Evolutionary conservation across 30 jellyfish, hydroid and myxozoan genomes (phyloP), one percentile per base, ranked within the genome.

Genomic region (Cassiopea xamachana): DNA sequence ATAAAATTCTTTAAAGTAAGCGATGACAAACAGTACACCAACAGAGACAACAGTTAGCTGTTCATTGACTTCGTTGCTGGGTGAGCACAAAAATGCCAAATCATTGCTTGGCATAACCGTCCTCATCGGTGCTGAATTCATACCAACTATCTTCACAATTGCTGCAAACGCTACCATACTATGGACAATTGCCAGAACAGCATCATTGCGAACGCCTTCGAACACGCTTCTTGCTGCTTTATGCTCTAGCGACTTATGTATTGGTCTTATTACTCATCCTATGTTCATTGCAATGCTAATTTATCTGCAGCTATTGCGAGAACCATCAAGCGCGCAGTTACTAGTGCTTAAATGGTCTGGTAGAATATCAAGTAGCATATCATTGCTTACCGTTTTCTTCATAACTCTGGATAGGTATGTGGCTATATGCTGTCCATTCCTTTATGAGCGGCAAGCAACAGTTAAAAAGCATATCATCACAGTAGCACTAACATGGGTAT

Each of bases 131-230:
- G 19, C 60, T 60, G 46, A 81, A 10, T 8, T 81, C 71, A 1
- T 81, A 2, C 80, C 80, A 55, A 77, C 89, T 27, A 18, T 81
- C 80, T n/a, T 64, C 14, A 81, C 89, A 43, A 68, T 81, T 46
- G 50, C 48, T 19, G 89, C 60, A 48, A 81, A 81, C 44, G 60
- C 80, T 46, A 17, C 19, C 0, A 14, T 81, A 44, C 47, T 81
- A 49, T 59, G 46, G 17, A 62, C 77, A 43, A 58, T 81, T 16
- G 43, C 58, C 79, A 81, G 60, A 68, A 81, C 79, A 5, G 19
- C 18, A 70, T 60, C 89, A 15, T n/a, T 81, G 89, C 89, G 60
- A 47, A 60, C 76, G 2, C 89, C 89, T 7, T 46, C 89, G n/a
- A 64, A 46, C 46, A 80, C 60, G 19, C 59, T 81, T 46, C 67